These are phyloP conservation scores for Helicoverpa zea DNA, from an alignment of 1,140 invertebrate species.

Conservation along the genomic window DNA sequence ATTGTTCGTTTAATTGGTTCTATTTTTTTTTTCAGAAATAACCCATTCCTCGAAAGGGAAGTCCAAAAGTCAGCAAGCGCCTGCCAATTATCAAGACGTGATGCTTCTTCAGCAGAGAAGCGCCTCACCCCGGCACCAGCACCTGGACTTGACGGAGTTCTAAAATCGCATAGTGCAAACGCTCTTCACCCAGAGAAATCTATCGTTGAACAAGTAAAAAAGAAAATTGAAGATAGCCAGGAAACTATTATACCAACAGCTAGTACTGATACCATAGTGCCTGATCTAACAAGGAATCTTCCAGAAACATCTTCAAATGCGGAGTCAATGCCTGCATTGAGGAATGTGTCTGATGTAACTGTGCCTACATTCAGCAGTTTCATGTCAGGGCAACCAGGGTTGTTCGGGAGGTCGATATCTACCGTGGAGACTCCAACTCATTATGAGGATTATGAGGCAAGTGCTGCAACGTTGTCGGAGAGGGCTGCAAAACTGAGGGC, in stretches of 20 bases:
- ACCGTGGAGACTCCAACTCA: constrained; percentile 58
- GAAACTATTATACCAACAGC: constrained; percentile 65
- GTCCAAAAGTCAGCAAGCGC: constrained; percentile 88
- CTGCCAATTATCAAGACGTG: constrained; percentile 79
- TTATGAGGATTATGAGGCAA: constrained; percentile 54
- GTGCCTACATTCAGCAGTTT: constrained; percentile 69
- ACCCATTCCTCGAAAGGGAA: constrained; percentile 85
- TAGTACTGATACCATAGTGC: constrained; percentile 77
- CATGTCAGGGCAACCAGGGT: constrained; percentile 64
- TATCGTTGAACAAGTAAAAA: constrained; percentile 43
- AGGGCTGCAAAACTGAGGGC: constrained; percentile 87
- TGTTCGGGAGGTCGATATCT: constrained; percentile 77
- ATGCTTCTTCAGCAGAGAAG: constrained; percentile 75
- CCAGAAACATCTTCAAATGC: constrained; percentile 43
- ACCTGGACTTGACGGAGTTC: constrained; percentile 67
- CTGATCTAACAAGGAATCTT: constrained; percentile 60
- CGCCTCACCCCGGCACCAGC: constrained; percentile 64
- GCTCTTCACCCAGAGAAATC: constrained; percentile 72
- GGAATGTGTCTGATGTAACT: constrained; percentile 72
- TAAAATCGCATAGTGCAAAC: constrained; percentile 81
- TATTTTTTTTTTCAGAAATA: constrained; percentile 74
- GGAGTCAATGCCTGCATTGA: constrained; percentile 59
- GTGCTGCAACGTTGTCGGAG: constrained; percentile 70
- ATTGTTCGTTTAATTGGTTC: no score
- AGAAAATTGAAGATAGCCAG: constrained; percentile 66